These are phyloP conservation scores for Piaya cayana DNA, from an alignment of 2,113 vertebrate species.

Conservation along the genomic window DNA sequence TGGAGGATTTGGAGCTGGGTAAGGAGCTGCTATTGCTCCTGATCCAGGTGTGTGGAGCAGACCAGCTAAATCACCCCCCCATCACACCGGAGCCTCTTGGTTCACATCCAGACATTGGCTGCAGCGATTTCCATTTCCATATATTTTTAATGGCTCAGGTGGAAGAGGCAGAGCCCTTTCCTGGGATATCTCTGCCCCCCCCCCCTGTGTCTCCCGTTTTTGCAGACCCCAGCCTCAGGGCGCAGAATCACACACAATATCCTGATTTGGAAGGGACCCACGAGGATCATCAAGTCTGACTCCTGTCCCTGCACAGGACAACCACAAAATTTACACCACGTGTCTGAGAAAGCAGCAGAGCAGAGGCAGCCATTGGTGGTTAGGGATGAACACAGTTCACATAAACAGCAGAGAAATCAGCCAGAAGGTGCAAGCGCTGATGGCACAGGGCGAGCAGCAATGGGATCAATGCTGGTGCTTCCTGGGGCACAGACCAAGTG, in stretches of 20 bases:
- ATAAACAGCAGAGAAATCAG: neutral
- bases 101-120: accelerated
- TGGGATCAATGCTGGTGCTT: neutral
- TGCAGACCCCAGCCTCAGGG: neutral
- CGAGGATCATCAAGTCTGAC: no score
- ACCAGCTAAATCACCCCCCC: neutral
- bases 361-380: accelerated
- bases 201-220: accelerated
- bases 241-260: neutral
- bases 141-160: accelerated
- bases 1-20: constrained; percentile 49
- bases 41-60: neutral
- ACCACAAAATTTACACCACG: no score
- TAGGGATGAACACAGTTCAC: neutral
- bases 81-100: accelerated
- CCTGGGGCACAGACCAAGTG: accelerated
- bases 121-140: neutral
- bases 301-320: no score
- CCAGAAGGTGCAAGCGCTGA: neutral
- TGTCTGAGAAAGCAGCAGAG: no score
- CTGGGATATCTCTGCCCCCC: neutral
- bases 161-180: neutral
- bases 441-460: neutral
- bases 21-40: constrained; percentile 17
- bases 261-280: no score